phyloP scores from a whole-genome alignment of 2,113 vertebrate genomes.

The Seriola quinqueradiata region DNA sequence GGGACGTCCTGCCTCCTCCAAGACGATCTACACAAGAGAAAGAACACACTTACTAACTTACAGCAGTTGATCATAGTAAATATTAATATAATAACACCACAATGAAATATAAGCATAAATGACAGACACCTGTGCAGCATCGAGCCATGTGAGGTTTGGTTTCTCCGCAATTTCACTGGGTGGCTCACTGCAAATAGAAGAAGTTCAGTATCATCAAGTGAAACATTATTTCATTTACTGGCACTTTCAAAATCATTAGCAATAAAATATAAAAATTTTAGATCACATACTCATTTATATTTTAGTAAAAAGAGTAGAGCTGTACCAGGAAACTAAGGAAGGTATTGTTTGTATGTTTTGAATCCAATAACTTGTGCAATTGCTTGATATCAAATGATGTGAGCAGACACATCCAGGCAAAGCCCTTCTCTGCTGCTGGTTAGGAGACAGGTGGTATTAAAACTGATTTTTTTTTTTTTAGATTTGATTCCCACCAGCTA shows the following conservation, averaged over 20 bases:
- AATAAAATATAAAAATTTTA: not conserved
- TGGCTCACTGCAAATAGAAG: slow-evolving; percentile 75
- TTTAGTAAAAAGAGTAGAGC: not conserved
- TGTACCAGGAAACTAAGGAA: not conserved
- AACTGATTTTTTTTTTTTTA: not conserved
- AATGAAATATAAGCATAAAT: not conserved
- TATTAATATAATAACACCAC: not conserved
- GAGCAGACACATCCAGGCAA: not conserved
- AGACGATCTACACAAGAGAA: slow-evolving; percentile 79
- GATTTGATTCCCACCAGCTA: not conserved
- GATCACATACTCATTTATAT: not conserved
- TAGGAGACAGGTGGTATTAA: too few species aligned
- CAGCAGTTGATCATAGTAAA: not conserved
- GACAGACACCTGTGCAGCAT: slow-evolving; percentile 85
- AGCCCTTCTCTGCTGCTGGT: not conserved
- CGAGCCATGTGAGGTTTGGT: slow-evolving; percentile 88
- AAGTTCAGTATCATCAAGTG: not conserved
- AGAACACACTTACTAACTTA: not conserved
- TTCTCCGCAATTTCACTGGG: slow-evolving; percentile 85
- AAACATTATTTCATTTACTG: not conserved
- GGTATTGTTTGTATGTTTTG: not conserved
- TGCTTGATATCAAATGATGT: not conserved
- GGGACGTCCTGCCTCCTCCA: slow-evolving; percentile 86
- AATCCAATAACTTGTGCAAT: not conserved
- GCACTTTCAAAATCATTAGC: not conserved